Evolutionary conservation across 2,888 invertebrate species (phyloP).

Genomic region (Aspidapion aeneum): DNA sequence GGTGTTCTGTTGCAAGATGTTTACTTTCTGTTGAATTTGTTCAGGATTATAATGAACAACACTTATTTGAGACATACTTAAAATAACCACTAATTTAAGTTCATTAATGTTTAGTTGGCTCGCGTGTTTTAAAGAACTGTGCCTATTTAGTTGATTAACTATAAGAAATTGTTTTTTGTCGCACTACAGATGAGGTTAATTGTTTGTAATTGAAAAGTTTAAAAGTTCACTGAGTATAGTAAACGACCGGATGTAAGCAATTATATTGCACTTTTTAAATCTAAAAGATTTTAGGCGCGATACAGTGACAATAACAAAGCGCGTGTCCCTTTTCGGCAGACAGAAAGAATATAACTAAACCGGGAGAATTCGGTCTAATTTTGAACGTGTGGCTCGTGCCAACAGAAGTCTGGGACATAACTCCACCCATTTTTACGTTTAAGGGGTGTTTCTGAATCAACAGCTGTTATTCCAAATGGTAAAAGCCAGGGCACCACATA

Average conservation of each 20-base stretch:
- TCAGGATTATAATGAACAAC: constrained; percentile 57
- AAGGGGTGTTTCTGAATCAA: constrained; percentile 47
- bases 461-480: constrained; percentile 41
- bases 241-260: constrained; percentile 31
- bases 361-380: constrained; percentile 38
- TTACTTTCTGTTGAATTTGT: constrained; percentile 56
- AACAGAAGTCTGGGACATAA: constrained; percentile 47
- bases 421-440: constrained; percentile 43
- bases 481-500: constrained; percentile 29
- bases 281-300: constrained; percentile 7
- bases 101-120: too few relatives aligned
- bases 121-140: too few relatives aligned
- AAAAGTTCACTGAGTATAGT: background rate
- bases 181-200: background rate
- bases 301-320: constrained; percentile 19
- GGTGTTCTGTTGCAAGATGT: constrained; percentile 63
- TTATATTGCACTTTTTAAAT: constrained; percentile 31
- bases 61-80: constrained; percentile 51
- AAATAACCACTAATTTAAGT: background rate
- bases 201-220: background rate
- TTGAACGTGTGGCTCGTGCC: constrained; percentile 46
- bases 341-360: constrained; percentile 42
- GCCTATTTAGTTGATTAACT: background rate
- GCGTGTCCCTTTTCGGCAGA: constrained; percentile 39
- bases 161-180: background rate